phyloP scores from a whole-genome alignment of 92 coral and sea anemone species.

The Palythoa grandiflora region DNA sequence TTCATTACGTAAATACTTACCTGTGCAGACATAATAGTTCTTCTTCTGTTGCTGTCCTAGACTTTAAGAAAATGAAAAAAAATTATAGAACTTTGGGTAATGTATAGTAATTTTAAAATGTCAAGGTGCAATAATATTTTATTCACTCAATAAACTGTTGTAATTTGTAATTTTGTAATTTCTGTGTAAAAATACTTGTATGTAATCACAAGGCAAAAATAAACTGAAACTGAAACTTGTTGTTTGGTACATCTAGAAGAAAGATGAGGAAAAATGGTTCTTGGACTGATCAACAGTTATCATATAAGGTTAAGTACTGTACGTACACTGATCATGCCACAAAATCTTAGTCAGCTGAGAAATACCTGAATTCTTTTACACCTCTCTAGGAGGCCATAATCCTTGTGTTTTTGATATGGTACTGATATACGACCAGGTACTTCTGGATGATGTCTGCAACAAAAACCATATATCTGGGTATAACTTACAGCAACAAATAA shows the following conservation, averaged over 20 bases:
- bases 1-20: not conserved
- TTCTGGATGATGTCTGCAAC: constrained; percentile 42
- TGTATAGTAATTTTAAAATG: not conserved
- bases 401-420: constrained; percentile 33
- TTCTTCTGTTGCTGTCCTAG: constrained; percentile 48
- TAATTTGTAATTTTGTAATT: no score
- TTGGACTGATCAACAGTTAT: no score
- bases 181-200: no score
- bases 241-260: no score
- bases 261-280: no score
- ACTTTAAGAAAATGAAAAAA: not conserved
- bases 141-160: no score
- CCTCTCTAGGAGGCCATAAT: constrained; percentile 29
- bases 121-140: not conserved
- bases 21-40: constrained; percentile 39
- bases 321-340: no score
- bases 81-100: no score
- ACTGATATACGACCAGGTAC: constrained; percentile 29
- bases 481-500: no score
- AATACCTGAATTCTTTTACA: constrained; percentile 40
- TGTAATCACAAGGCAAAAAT: no score
- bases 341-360: no score
- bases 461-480: not conserved
- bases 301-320: no score
- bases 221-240: not conserved